Base-by-base conservation (phyloP, 1,140 invertebrate genomes). In the Zelostemma sp. region DNA sequence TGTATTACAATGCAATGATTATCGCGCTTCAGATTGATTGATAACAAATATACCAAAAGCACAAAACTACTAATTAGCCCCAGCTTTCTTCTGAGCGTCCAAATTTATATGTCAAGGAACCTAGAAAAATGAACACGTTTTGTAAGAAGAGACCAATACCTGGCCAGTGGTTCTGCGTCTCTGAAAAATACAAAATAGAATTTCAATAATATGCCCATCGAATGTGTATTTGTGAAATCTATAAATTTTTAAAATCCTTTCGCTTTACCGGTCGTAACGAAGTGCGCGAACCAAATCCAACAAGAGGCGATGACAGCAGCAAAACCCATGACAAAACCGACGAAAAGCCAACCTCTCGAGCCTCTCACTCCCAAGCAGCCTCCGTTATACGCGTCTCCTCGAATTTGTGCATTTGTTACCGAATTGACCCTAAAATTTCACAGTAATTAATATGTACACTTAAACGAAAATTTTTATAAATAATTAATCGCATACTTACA, bases 261-360 rank as follows among this genome's bases (percentile, higher is more conserved):
- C 0, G 17, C 38, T 12, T 61, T 45, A 69, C 63, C 57, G 40
- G 18, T 50, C 1, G 53, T 73, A 25, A 91, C 87, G 78, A 91
- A 94, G 72, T 92, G 88, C 31, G 90, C 93, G 87, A 99, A 97
- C 57, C 99, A 88, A 68, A 99, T 96, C 97, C 97, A 98, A 75
- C 94, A 93, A 8, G 97, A 91, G 16, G 96, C 97, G 78, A 99
- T 98, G 6, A 99, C 90, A 1, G 96, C 91, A 0, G 95, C 94
- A 86, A 99, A 99, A 51, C 96, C 96, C 73, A 99, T 89, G 0
- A 99, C 91, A 86, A 99, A 98, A 2, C 97, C 98, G 45, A 97
- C 84, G 79, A 99, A 98, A 0, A 99, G 86, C 96, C 97, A 99
- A n/a, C 95, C 89, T 59, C 94, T 88, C 11, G 96, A 94, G 45